These are phyloP conservation scores for Pygmarrhopalites habei DNA, from an alignment of 1,140 invertebrate species.

Conservation along the genomic window DNA sequence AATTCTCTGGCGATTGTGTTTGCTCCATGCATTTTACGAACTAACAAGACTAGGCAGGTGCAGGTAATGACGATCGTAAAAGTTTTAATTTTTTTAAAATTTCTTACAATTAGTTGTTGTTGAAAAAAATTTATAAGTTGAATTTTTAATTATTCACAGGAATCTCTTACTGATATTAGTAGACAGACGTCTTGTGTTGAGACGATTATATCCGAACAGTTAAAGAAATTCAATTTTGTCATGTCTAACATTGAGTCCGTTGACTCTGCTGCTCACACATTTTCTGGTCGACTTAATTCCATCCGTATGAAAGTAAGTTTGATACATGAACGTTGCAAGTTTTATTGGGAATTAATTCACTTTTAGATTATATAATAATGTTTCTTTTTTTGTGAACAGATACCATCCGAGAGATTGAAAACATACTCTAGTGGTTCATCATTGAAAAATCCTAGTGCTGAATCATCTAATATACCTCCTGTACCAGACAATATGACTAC, in stretches of 20 bases:
- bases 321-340: no score
- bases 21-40: slow-evolving; percentile 84
- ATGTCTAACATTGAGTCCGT: slow-evolving; percentile 81
- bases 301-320: no score
- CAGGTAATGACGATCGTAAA: no score
- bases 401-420: slow-evolving; percentile 28
- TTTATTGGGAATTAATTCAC: no score
- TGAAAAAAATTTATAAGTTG: no score
- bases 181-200: slow-evolving; percentile 78
- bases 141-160: no score
- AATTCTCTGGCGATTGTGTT: slow-evolving; percentile 89
- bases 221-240: slow-evolving; percentile 57
- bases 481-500: slow-evolving; percentile 38
- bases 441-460: slow-evolving; percentile 20
- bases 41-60: slow-evolving; percentile 73
- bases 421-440: slow-evolving; percentile 22
- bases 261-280: slow-evolving; percentile 70
- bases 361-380: no score
- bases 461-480: slow-evolving; percentile 6
- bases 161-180: slow-evolving; percentile 54
- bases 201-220: slow-evolving; percentile 60
- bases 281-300: slow-evolving; percentile 62
- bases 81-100: slow-evolving; percentile 46
- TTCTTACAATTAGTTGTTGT: no score
- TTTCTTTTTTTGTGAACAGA: slow-evolving; percentile 13